A percentile compares a stretch with the other conserved stretches of the same genome.
Conservation (phyloP, 23 tunicate genomes). For the Trididemnum clinides region DNA sequence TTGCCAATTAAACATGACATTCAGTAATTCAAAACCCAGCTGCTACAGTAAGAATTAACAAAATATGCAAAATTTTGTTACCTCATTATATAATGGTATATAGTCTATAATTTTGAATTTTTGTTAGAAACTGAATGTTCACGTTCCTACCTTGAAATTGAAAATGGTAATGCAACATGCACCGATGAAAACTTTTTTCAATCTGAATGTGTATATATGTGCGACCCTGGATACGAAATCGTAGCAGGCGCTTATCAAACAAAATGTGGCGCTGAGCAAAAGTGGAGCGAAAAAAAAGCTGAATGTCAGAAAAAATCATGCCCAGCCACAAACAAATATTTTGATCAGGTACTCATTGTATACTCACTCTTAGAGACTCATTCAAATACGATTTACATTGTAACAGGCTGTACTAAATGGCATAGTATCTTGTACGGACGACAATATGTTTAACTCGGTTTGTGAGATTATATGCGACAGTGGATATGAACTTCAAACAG, state of each 20-base stretch:
- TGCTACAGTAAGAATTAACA: conserved; percentile 58
- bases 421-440: no score
- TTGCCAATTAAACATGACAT: conserved; percentile 55
- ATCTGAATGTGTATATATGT: conserved; percentile 57
- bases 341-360: no score
- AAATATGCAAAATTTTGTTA: no score
- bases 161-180: conserved; percentile 52
- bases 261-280: conserved; percentile 39
- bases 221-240: conserved; percentile 77
- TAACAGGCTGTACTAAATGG: no score
- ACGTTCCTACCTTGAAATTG: conserved; percentile 5
- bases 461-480: no score
- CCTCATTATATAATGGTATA: no score
- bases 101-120: no score
- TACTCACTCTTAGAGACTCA: no score
- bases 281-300: conserved; percentile 64
- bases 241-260: neutral
- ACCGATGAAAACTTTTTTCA: conserved; percentile 35
- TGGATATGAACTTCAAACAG: no score
- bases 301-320: conserved; percentile 70
- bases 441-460: no score
- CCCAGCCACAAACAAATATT: no score
- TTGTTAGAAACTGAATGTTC: conserved; percentile 41
- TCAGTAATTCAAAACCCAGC: conserved; percentile 29
- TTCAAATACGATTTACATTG: no score